A percentile compares a stretch with the other conserved stretches of the same genome.
These are phyloP conservation scores for Cyphomyrus plagiostoma DNA, from an alignment of 2,113 vertebrate species.

Conservation along the genomic window DNA sequence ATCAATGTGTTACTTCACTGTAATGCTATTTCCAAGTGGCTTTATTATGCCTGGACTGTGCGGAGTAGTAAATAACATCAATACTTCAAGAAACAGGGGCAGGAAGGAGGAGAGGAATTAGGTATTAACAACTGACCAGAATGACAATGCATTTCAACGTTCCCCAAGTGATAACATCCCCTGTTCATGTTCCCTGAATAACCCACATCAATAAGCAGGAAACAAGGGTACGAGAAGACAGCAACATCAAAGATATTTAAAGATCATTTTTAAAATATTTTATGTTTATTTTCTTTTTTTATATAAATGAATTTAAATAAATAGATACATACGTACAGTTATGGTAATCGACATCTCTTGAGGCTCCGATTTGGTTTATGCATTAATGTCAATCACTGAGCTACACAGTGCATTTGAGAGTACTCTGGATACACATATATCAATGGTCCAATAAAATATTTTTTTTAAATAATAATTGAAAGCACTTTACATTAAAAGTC, in stretches of 20 bases:
- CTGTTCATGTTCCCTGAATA: background rate
- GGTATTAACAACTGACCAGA: background rate
- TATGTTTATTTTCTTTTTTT: background rate
- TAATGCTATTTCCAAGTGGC: background rate
- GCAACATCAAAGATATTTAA: background rate
- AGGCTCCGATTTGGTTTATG: background rate
- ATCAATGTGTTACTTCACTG: background rate
- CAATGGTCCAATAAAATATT: background rate
- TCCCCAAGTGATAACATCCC: background rate
- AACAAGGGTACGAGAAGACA: background rate
- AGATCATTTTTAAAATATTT: background rate
- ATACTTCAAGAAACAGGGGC: background rate
- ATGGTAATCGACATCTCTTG: background rate
- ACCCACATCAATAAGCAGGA: background rate
- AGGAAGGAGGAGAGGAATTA: background rate
- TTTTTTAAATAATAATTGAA: background rate
- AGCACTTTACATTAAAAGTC: conserved; percentile 9
- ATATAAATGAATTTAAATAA: conserved; percentile 5
- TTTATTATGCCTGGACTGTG: background rate
- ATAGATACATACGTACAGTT: conserved; percentile 9
- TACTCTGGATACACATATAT: background rate
- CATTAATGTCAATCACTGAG: background rate
- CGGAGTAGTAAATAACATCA: background rate
- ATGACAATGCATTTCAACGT: background rate
- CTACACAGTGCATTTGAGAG: background rate